phyloP scores from a whole-genome alignment of 2,113 vertebrate species.

The Microtus pennsylvanicus region DNA sequence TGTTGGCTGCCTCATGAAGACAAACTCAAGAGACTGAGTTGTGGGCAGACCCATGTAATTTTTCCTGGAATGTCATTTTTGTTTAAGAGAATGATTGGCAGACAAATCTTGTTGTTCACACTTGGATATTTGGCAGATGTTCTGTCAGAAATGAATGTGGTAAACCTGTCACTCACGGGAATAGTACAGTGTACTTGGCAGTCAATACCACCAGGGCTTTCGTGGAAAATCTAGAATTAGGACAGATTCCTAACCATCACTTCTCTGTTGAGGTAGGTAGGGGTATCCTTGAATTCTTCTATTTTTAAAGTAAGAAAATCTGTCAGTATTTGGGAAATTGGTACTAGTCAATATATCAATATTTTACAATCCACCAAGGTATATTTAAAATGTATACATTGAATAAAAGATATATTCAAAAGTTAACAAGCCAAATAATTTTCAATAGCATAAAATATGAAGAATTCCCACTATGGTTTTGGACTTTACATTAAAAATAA shows the following conservation, averaged over 20 bases:
- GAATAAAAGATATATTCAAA: neutral
- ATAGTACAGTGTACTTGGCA: conserved; percentile 45
- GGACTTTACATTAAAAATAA: neutral
- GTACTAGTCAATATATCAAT: neutral
- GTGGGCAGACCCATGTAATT: neutral
- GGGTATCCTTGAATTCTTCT: neutral
- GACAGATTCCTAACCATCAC: neutral
- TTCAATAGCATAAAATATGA: neutral
- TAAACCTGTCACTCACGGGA: conserved; percentile 4
- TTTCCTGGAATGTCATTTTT: conserved; percentile 10
- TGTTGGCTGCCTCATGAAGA: neutral
- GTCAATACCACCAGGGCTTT: neutral
- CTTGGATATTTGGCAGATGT: conserved; percentile 27
- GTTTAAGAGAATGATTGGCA: conserved; percentile 32
- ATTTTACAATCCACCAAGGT: neutral
- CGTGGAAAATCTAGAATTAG: conserved; percentile 9
- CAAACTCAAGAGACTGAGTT: rapidly evolving
- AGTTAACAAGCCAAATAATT: neutral
- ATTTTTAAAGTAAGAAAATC: neutral
- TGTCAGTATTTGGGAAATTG: conserved; percentile 4
- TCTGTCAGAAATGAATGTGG: conserved; percentile 45
- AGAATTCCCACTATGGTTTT: neutral
- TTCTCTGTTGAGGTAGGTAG: conserved; percentile 37
- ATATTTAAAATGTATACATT: neutral
- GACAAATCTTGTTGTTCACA: neutral